These are phyloP conservation scores for Venturia canescens DNA, from an alignment of 1,140 invertebrate species.

Conservation along the genomic window DNA sequence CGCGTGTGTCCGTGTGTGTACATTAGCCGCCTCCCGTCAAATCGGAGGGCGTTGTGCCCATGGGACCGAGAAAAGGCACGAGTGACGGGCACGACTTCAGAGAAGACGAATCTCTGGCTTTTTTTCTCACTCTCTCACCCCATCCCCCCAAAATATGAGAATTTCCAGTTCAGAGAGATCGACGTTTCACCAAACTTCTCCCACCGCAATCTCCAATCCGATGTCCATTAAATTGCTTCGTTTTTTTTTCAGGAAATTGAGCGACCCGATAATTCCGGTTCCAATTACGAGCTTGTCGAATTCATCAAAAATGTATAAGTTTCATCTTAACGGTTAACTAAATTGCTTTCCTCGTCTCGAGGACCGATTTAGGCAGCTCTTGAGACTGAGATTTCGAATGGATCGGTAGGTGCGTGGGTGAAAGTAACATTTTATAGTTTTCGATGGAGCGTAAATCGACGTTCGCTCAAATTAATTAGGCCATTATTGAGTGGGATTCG, in stretches of 20 bases:
- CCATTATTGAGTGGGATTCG: neutral
- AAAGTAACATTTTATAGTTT: neutral
- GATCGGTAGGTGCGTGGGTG: too few species aligned
- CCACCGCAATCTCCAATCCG: neutral
- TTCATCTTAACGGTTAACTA: too few species aligned
- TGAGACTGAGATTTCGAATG: too few species aligned
- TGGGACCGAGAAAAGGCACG: slow-evolving; percentile 32
- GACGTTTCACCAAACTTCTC: slow-evolving; percentile 31
- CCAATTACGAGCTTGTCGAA: too few species aligned
- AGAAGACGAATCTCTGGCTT: slow-evolving; percentile 4
- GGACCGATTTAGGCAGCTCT: too few species aligned
- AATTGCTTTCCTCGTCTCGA: too few species aligned
- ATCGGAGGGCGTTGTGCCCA: slow-evolving; percentile 24
- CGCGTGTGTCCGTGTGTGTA: neutral
- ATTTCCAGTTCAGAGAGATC: neutral
- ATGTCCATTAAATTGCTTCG: neutral
- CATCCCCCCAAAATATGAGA: neutral
- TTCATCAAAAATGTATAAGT: too few species aligned
- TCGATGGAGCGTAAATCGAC: neutral
- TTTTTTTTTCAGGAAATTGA: too few species aligned
- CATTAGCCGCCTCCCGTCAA: slow-evolving; percentile 22
- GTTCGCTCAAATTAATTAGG: neutral
- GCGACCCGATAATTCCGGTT: too few species aligned
- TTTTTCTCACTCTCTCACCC: neutral
- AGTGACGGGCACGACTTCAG: slow-evolving; percentile 26